Evolutionary conservation across 1,140 invertebrate species (phyloP), one percentile per base, ranked within the genome.

Genomic region (Trichonephila clavata): DNA sequence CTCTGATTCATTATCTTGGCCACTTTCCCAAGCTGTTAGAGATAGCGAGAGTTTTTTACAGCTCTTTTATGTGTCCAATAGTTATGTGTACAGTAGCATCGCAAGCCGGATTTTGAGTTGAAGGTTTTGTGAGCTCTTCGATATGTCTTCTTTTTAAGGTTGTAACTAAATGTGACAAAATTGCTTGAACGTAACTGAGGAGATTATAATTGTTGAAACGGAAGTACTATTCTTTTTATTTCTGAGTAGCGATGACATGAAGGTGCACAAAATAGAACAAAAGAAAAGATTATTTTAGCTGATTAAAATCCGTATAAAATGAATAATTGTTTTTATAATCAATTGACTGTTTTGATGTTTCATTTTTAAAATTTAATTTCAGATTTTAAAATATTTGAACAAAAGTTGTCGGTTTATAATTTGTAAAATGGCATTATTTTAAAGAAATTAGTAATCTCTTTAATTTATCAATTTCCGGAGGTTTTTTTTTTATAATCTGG

Each of bases 1-100:
- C 18, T 20, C 65, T 68, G 65, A 24, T 77, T 77, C 71, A 77
- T 77, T 77, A 77, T 77, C 71, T 77, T 27, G 71, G 27, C 71
- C 27, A 18, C 18, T 77, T 77, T 77, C 71, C 71, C 71, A 77
- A 39, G 71, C 27, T 77, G 16, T 39, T 77, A 20, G 71, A 5
- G 27, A 77, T 77, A 77, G 71, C 3, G 27, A 77, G 24, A 18
- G 27, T 77, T 77, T 77, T 77, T 77, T 77, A 77, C 71, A 77
- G 71, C 27, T 20, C 13, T 77, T 77, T 77, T 77, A 77, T 77
- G 71, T 77, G 18, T 24, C 24, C 71, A 27, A n/a, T 18, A 32
- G 61, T n/a, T n/a, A n/a, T 6, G 71, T 24, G 65, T 68, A 68
- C 65, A 13, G 65, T 24, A 68, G 65, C 71, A 32, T 77, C 71